Evolutionary conservation across 1,140 invertebrate genomes (phyloP).

Genomic region (Triops cancriformis): DNA sequence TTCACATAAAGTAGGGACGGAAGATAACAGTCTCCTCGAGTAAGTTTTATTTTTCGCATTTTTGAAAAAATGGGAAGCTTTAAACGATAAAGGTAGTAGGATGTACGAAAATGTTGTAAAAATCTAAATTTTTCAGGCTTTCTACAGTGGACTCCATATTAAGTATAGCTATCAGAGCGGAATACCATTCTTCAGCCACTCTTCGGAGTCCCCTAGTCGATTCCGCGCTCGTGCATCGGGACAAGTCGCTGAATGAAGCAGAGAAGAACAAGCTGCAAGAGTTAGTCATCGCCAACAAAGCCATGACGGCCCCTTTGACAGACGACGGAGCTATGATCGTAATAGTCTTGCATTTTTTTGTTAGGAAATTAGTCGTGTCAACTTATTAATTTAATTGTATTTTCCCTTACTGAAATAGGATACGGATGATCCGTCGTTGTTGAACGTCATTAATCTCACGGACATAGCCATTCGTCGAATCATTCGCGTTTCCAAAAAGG

Average conservation of each 20-base stretch:
- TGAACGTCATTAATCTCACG: constrained; percentile 80
- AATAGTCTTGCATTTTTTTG: background rate
- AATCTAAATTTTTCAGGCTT: background rate
- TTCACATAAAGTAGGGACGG: background rate
- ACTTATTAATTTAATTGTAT: background rate
- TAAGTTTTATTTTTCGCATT: background rate
- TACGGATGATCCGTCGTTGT: constrained; percentile 53
- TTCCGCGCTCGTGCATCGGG: constrained; percentile 38
- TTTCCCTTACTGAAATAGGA: constrained; percentile 24
- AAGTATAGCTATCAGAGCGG: constrained; percentile 70
- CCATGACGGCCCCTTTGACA: constrained; percentile 66
- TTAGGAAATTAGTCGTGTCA: background rate
- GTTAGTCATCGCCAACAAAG: constrained; percentile 71
- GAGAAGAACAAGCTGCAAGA: constrained; percentile 73
- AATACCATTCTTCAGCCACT: constrained; percentile 41
- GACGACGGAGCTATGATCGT: constrained; percentile 46
- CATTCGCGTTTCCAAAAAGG: constrained; percentile 86
- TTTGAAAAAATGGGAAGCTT: too few species aligned
- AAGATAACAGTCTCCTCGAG: background rate
- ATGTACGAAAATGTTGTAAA: background rate
- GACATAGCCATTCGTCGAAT: constrained; percentile 79
- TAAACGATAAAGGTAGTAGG: background rate
- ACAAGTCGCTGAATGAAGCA: constrained; percentile 64
- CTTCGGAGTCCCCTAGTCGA: constrained; percentile 13
- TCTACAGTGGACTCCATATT: constrained; percentile 62